phyloP scores from a whole-genome alignment of 1,140 invertebrate species.

The Leptinotarsa defecta region DNA sequence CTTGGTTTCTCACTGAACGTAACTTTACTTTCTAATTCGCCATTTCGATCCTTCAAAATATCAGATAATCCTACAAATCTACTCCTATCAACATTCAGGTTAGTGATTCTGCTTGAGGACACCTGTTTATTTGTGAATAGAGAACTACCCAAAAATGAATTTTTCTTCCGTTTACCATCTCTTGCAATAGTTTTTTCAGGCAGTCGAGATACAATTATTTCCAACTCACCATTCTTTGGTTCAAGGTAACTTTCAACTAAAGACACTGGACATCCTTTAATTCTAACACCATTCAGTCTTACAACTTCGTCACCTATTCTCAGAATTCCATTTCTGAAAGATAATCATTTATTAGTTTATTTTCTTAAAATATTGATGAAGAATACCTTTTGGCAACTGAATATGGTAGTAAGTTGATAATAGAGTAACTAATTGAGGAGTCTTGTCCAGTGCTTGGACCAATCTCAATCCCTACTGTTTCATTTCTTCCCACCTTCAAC shows the following conservation, averaged over 20 bases:
- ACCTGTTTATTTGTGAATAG: slow-evolving; percentile 4
- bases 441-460: slow-evolving; percentile 57
- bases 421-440: slow-evolving; percentile 62
- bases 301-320: slow-evolving; percentile 82
- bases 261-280: slow-evolving; percentile 75
- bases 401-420: slow-evolving; percentile 63
- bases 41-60: slow-evolving; percentile 24
- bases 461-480: slow-evolving; percentile 65
- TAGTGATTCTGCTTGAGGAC: not conserved
- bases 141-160: not conserved
- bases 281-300: slow-evolving; percentile 78
- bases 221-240: slow-evolving; percentile 47
- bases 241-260: slow-evolving; percentile 32
- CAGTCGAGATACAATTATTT: slow-evolving; percentile 44
- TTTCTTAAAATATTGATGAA: not conserved
- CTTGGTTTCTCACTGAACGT: slow-evolving; percentile 34
- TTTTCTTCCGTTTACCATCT: slow-evolving; percentile 28
- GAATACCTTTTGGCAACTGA: slow-evolving; percentile 65
- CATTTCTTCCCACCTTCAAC: slow-evolving; percentile 58
- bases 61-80: slow-evolving; percentile 32
- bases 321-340: slow-evolving; percentile 73
- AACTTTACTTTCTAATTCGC: slow-evolving; percentile 36
- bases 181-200: slow-evolving; percentile 26
- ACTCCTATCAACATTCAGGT: slow-evolving; percentile 9
- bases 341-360: slow-evolving; percentile 23